These are phyloP conservation scores for Thalassoma bifasciatum DNA, from an alignment of 2,113 vertebrate genomes.

Conservation along the genomic window DNA sequence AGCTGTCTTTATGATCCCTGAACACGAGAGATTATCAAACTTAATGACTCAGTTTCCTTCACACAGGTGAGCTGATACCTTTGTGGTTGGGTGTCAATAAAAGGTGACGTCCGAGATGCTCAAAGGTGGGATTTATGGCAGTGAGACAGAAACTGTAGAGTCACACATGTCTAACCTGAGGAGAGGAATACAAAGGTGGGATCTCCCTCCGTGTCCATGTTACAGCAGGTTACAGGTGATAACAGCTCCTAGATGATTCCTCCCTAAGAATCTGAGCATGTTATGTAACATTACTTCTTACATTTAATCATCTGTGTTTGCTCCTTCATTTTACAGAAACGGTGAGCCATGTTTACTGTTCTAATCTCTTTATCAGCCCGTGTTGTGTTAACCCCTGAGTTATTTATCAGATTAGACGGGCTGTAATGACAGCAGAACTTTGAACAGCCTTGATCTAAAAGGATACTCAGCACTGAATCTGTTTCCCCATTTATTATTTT, in stretches of 20 bases:
- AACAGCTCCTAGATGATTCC: neutral
- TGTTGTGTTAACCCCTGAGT: neutral
- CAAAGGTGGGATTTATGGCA: slow-evolving; percentile 15
- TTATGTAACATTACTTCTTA: neutral
- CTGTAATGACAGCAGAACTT: slow-evolving; percentile 7
- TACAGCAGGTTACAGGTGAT: neutral
- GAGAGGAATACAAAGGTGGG: neutral
- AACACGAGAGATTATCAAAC: neutral
- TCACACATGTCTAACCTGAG: neutral
- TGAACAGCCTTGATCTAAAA: slow-evolving; percentile 9
- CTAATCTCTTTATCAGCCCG: neutral
- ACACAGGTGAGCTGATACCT: neutral
- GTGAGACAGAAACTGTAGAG: neutral
- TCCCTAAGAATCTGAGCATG: neutral
- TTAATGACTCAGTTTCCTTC: neutral
- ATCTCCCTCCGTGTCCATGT: too few relatives aligned
- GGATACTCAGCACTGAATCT: neutral
- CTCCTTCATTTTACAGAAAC: neutral
- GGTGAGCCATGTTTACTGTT: neutral
- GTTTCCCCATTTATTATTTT: slow-evolving; percentile 5
- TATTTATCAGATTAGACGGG: neutral
- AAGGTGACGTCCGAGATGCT: neutral
- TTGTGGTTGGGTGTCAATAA: neutral
- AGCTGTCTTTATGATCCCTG: too few relatives aligned
- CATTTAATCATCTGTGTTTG: neutral